Evolutionary conservation across 2,113 vertebrate species (phyloP).

Genomic region (Fukomys damarensis): DNA sequence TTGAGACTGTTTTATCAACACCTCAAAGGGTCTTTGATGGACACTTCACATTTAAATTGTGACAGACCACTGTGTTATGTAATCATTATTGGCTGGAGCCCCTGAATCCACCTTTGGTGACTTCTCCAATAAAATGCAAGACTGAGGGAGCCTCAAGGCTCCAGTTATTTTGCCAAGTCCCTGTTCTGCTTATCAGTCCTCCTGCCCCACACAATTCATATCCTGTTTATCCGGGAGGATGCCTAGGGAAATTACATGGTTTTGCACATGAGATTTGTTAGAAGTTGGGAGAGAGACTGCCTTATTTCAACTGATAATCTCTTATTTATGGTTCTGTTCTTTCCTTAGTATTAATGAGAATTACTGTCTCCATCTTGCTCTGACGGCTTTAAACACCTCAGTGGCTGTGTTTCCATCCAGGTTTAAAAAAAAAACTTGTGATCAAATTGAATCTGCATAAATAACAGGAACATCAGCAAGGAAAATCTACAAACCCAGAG

Average conservation of each 20-base stretch:
- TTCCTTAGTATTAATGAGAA: slow-evolving; percentile 67
- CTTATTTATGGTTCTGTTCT: slow-evolving; percentile 79
- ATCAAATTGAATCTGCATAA: slow-evolving; percentile 45
- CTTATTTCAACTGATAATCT: slow-evolving; percentile 77
- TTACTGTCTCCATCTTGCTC: slow-evolving; percentile 54
- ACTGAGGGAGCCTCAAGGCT: slow-evolving; percentile 56
- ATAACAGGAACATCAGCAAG: slow-evolving; percentile 23
- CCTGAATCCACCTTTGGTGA: slow-evolving; percentile 28
- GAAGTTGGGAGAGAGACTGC: slow-evolving; percentile 66
- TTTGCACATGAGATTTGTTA: slow-evolving; percentile 78
- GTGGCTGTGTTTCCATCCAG: slow-evolving; percentile 46
- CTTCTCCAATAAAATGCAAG: slow-evolving; percentile 44
- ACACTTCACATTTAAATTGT: not conserved
- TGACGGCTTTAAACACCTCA: slow-evolving; percentile 67
- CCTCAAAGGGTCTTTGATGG: not conserved
- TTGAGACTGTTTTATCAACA: no score
- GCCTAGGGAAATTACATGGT: slow-evolving; percentile 69
- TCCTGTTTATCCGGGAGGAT: slow-evolving; percentile 60
- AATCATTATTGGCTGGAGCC: not conserved
- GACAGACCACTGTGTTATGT: not conserved
- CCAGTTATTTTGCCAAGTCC: slow-evolving; percentile 78
- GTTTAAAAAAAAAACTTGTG: slow-evolving; percentile 10
- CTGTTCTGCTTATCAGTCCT: slow-evolving; percentile 75
- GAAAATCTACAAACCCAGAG: not conserved
- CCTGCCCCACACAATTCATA: slow-evolving; percentile 43